Evolutionary conservation across 2,113 vertebrate species (phyloP).

Genomic region (Arvicanthis niloticus): DNA sequence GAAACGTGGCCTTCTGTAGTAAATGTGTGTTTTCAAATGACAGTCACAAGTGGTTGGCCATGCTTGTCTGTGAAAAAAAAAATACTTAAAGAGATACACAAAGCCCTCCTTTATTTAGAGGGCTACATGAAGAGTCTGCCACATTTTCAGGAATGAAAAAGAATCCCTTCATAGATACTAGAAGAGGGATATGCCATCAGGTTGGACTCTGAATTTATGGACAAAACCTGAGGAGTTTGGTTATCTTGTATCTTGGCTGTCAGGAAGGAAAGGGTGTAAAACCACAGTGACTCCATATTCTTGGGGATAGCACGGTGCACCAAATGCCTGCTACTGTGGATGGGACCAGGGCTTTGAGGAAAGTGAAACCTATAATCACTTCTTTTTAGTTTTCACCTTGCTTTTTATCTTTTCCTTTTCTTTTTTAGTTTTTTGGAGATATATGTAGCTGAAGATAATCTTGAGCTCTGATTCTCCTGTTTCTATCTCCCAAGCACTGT

Average conservation of each 20-base stretch:
- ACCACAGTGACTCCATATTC: background rate
- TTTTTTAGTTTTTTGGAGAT: background rate
- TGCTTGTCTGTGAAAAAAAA: background rate
- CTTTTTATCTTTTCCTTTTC: background rate
- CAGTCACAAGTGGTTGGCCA: background rate
- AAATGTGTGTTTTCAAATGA: background rate
- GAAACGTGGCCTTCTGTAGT: background rate
- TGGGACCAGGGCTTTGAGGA: background rate
- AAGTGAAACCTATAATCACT: background rate
- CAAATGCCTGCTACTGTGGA: too few relatives aligned
- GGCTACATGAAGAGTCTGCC: background rate
- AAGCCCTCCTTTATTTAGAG: background rate
- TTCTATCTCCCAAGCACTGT: background rate
- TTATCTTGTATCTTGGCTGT: background rate
- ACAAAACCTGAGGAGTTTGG: background rate
- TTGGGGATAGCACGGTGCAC: accelerated
- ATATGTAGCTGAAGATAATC: background rate
- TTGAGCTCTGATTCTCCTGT: background rate
- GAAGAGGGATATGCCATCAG: background rate
- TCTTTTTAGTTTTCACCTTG: background rate
- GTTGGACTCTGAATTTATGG: background rate
- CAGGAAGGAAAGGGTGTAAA: background rate
- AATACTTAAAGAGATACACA: background rate
- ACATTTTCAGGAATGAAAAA: background rate
- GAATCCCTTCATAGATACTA: background rate